Base-by-base conservation (phyloP, 2,797 vertebrate genomes). In the Petrocephalus schoutedeni region DNA sequence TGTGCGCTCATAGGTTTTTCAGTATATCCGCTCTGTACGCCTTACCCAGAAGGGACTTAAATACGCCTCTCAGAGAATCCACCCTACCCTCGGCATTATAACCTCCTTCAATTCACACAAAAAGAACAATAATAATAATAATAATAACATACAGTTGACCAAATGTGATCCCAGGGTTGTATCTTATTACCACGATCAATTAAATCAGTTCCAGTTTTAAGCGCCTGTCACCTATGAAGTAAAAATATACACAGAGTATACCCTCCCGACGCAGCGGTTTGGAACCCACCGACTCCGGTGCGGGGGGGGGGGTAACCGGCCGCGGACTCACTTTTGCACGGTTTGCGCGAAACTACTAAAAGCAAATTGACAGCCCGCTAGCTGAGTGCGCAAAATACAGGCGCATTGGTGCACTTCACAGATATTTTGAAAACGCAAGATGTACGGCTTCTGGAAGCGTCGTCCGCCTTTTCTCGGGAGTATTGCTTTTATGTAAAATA, bases 401-500 rank as follows among this genome's bases (percentile, higher is more conserved):
- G 23, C 49, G 49, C 6, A 9, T 51, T 21, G 41, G 19, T 12
- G 19, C n/a, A 23, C 9, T 86, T 36, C 53, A 86, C 56, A 57
- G 53, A 83, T 83, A 53, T 16, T 32, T 12, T n/a, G 28, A 58
- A 41, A 54, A 32, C 45, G 7, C 64, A n/a, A 51, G 36, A 3
- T 23, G 2, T 36, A 57, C 53, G 12, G 23, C 23, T 54, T 85
- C 21, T 41, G 12, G 14, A 51, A 21, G 59, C 49, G 45, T 74
- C 8, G n/a, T 91, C 32, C 41, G 23, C 64, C 28, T 71, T 67
- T 77, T 90, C 92, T 90, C 90, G 67, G 87, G 86, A 87, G 90
- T 85, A 85, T 67, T 88, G 41, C 59, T 86, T 88, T 67, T 86
- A 88, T 82, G 56, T 53, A 85, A 80, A 87, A 56, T 85, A 56